A percentile compares a stretch with the other conserved stretches of the same genome.
Conservation (phyloP, 2,113 vertebrate species). For the Xenus cinereus region DNA sequence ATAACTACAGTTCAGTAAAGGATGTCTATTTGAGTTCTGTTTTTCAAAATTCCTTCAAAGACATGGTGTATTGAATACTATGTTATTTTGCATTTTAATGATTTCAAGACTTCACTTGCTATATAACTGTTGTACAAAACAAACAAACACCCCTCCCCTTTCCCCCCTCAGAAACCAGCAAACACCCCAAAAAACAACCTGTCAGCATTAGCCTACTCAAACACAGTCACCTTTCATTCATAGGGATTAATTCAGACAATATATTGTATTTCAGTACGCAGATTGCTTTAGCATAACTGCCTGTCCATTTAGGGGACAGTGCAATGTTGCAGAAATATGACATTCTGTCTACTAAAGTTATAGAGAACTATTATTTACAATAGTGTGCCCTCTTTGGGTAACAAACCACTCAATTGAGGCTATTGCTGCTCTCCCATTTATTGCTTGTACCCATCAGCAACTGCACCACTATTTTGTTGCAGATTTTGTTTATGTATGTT, state of each 20-base stretch:
- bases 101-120: slow-evolving; percentile 33
- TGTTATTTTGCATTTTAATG: slow-evolving; percentile 41
- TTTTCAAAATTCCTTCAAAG: slow-evolving; percentile 26
- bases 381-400: neutral
- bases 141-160: no score
- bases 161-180: no score
- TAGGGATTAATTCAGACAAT: neutral
- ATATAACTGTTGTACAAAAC: neutral
- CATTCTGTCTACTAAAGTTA: neutral
- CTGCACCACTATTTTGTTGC: neutral
- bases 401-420: neutral
- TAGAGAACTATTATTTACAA: neutral
- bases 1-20: slow-evolving; percentile 11
- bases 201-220: neutral
- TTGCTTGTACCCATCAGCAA: neutral
- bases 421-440: neutral
- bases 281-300: neutral
- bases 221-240: neutral
- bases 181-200: neutral
- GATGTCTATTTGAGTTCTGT: neutral
- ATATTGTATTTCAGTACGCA: neutral
- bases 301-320: neutral
- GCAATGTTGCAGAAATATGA: neutral
- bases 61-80: neutral
- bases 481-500: neutral